These are phyloP conservation scores for Neofelis nebulosa DNA, from an alignment of 2,113 vertebrate species.

Conservation along the genomic window DNA sequence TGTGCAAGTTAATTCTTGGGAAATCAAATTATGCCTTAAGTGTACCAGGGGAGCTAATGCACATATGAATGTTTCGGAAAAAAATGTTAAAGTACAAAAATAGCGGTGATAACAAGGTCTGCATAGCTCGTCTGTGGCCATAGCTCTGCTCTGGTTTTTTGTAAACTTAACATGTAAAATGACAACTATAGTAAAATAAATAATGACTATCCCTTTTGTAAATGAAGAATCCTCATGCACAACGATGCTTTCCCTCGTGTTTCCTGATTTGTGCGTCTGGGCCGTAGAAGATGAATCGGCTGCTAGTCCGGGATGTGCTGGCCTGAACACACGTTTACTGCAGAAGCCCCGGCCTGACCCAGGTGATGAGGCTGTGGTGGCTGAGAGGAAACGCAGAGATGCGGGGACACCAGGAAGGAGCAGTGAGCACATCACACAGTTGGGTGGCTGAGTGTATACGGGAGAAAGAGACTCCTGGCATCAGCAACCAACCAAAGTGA, in stretches of 20 bases:
- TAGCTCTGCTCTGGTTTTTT: background rate
- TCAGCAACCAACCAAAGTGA: background rate
- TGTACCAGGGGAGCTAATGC: background rate
- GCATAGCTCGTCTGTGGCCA: background rate
- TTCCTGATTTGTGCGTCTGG: fast-evolving
- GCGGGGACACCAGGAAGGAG: background rate
- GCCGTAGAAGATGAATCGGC: background rate
- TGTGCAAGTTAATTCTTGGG: background rate
- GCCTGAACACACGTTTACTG: background rate
- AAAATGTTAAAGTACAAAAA: background rate
- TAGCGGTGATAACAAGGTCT: background rate
- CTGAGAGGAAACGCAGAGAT: fast-evolving
- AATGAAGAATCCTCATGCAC: background rate
- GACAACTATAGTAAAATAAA: background rate
- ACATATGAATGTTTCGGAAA: background rate
- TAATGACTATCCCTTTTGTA: no score
- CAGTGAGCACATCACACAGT: fast-evolving
- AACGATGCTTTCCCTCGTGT: fast-evolving
- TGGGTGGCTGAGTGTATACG: fast-evolving
- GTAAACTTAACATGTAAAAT: background rate
- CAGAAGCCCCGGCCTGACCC: background rate
- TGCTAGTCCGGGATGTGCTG: background rate
- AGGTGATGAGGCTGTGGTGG: fast-evolving
- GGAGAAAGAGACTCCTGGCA: background rate
- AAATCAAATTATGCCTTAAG: background rate